phyloP scores from a whole-genome alignment of 2,888 invertebrate species.

The Apoda limacodes region DNA sequence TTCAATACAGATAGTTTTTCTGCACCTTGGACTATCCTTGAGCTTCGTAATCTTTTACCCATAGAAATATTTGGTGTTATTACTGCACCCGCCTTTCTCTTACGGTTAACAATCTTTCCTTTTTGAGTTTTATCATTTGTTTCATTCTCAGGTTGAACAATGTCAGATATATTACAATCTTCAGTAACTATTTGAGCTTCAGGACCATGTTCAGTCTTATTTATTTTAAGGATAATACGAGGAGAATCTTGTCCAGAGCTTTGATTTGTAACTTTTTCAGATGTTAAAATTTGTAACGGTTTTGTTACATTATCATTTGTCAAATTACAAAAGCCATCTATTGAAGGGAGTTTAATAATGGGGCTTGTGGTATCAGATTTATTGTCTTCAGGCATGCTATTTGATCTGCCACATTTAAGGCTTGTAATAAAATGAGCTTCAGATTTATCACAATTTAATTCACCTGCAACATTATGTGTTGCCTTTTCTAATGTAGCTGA shows the following conservation, averaged over 20 bases:
- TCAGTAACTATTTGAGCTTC: constrained; percentile 63
- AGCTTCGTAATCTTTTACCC: constrained; percentile 57
- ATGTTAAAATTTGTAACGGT: constrained; percentile 59
- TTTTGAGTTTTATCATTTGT: constrained; percentile 39
- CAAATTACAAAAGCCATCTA: not conserved
- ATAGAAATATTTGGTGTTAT: constrained; percentile 33
- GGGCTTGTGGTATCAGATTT: not conserved
- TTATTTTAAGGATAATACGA: constrained; percentile 74
- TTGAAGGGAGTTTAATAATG: too few relatives aligned
- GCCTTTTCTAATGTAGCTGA: constrained; percentile 7
- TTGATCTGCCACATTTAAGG: too few relatives aligned
- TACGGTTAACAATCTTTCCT: constrained; percentile 39
- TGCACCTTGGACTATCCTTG: constrained; percentile 45
- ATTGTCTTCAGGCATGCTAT: not conserved
- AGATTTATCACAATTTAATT: constrained; percentile 21
- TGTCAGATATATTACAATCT: constrained; percentile 33
- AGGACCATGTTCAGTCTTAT: constrained; percentile 69
- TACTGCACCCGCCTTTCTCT: constrained; percentile 35
- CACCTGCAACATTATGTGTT: constrained; percentile 23
- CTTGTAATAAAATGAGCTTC: constrained; percentile 16
- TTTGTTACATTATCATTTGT: constrained; percentile 41
- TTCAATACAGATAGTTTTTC: constrained; percentile 36
- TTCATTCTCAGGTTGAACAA: constrained; percentile 38
- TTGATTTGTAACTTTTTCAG: constrained; percentile 45
- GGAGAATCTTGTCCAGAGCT: constrained; percentile 64